Evolutionary conservation across 2,797 vertebrate species (phyloP), one percentile per base, ranked within the genome.

Genomic region (Molossus alvarezi): DNA sequence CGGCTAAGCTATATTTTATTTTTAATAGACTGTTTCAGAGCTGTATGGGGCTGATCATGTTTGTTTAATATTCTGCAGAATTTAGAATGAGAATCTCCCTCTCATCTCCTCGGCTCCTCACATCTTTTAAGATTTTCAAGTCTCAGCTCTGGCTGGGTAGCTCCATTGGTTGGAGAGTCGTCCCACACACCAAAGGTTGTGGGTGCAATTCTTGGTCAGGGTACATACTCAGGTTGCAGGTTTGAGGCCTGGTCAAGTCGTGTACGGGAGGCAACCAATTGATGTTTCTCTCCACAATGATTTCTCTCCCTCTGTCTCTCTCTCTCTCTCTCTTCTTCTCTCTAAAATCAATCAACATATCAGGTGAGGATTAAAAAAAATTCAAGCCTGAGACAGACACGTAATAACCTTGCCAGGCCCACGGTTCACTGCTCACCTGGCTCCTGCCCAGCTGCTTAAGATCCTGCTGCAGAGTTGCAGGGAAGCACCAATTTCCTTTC

Each of bases 31-130:
- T 76, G 77, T 53, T 18, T 82, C 60, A 17, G 79, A 94, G 48
- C 41, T 57, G 57, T 60, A 14, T 45, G 29, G 48, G 73, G 29
- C 65, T 73, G 65, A 81, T 77, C 37, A 9, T 91, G 77, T 95
- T 94, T 96, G 86, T 84, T 93, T 92, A 88, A 45, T 62, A 55
- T 15, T 79, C 12, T 77, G 41, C 58, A 92, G 92, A 90, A 95
- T 95, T 95, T 55, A 84, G 57, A 92, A 33, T 55, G 55, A 67
- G 51, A 83, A 27, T 29, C 60, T 85, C 13, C 27, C 9, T 77
- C 41, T 27, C 23, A 18, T 72, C 82, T 93, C 71, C 37, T 67
- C 20, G 45, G 79, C 60, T 87, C n/a, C 82, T 88, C 33, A 5
- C 69, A 84, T 85, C 88, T 81, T 67, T 84, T 14, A 67, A 55